Percentiles rank a stretch among this genome's conserved stretches.
phyloP scores from a whole-genome alignment of 2,797 vertebrate genomes.

The Columba guinea region DNA sequence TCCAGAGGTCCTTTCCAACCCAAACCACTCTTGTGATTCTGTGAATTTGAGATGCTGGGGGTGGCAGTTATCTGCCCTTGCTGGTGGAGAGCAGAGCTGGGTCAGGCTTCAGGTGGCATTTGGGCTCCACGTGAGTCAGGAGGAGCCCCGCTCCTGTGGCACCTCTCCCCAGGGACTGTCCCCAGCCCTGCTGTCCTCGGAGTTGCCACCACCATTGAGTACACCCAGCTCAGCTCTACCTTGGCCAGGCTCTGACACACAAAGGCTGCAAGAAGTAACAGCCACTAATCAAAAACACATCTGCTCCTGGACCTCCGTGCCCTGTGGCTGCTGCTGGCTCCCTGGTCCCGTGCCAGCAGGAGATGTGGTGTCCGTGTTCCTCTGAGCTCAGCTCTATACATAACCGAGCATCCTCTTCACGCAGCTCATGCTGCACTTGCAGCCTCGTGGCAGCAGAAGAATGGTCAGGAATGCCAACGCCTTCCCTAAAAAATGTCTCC shows the following conservation, averaged over 20 bases:
- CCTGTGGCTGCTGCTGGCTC: not conserved
- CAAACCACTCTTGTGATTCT: too few relatives aligned
- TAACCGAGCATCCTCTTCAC: not conserved
- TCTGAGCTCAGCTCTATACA: not conserved
- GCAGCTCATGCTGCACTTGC: not conserved
- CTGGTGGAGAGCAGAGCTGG: not conserved
- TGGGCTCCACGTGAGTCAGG: rapidly evolving
- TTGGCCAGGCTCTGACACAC: not conserved
- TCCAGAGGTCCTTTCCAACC: too few relatives aligned
- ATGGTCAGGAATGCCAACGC: not conserved
- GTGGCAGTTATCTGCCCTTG: not conserved
- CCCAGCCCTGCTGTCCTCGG: not conserved
- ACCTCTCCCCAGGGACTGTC: not conserved
- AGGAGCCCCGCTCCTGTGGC: rapidly evolving
- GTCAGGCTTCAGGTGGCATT: not conserved
- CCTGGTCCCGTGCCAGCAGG: not conserved
- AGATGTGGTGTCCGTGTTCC: not conserved
- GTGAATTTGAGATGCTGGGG: not conserved
- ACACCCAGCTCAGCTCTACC: not conserved
- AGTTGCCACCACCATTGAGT: not conserved
- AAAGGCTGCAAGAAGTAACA: not conserved
- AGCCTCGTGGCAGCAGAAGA: not conserved
- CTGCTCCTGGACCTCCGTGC: not conserved
- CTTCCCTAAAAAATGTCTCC: not conserved
- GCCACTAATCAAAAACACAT: not conserved